Evolutionary conservation across 2,113 vertebrate species (phyloP).

Genomic region (Heptranchias perlo): DNA sequence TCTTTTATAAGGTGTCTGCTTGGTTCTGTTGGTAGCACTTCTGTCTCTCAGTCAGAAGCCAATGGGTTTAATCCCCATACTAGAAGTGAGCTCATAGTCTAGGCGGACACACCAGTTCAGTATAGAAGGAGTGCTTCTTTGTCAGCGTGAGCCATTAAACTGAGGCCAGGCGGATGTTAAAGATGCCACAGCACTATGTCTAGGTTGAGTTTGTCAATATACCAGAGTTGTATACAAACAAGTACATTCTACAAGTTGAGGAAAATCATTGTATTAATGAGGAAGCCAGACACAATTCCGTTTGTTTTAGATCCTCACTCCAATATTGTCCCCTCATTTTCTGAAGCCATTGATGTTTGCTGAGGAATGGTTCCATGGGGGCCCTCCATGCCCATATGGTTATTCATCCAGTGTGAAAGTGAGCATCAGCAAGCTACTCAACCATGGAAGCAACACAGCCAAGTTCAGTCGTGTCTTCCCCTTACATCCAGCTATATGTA

Average conservation of each 20-base stretch:
- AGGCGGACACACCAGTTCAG: neutral
- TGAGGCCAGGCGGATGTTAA: neutral
- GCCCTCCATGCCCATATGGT: no score
- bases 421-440: no score
- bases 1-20: neutral
- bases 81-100: neutral
- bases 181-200: neutral
- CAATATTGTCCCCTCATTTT: no score
- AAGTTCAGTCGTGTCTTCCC: neutral
- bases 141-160: neutral
- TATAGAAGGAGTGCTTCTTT: neutral
- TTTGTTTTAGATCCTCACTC: no score
- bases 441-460: neutral
- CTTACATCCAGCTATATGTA: neutral
- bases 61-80: neutral
- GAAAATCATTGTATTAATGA: neutral
- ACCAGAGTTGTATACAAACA: neutral
- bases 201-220: neutral
- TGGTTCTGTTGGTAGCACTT: neutral
- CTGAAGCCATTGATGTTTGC: no score
- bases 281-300: no score
- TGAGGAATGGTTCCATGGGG: no score
- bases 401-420: no score
- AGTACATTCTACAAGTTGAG: neutral
- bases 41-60: neutral